Base-by-base conservation (phyloP, 2,113 vertebrate genomes). In the Crotalus tigris region DNA sequence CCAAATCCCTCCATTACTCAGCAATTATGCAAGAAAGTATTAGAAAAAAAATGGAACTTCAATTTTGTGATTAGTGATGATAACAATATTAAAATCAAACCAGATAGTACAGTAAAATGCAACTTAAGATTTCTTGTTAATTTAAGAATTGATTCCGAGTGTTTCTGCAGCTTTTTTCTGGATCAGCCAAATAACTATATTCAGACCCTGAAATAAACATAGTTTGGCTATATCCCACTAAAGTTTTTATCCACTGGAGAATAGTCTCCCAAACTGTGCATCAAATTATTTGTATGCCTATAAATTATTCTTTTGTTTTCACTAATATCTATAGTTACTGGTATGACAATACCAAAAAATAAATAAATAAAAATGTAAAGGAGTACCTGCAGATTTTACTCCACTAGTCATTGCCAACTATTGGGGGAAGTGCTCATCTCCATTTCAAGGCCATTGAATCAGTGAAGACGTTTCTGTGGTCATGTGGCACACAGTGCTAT, bases 261-360 rank as follows among this genome's bases (percentile, higher is more conserved):
- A 86, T 58, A 61, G 87, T 81, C 44, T 69, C 61, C 51, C 1
- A 69, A 4, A 7, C 8, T 0, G 0, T 3, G 39, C 69, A 90
- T 51, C 3, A 93, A 91, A 92, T 8, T 23, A 44, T 69, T 17
- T 55, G 15, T n/a, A 58, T 92, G 91, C 49, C 57, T 87, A 44
- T 93, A 93, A 85, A 64, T 54, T 94, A 94, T 92, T 49, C 95
- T 94, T 97, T 95, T 87, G 94, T 96, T 97, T 97, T 96, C 97
- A 94, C 96, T 93, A 81, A 44, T 44, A 46, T 93, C 90, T 96
- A 95, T 95, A 96, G 97, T 97, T 97, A 97, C 96, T 39, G 95
- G 95, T 90, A 95, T 97, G 97, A 96, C 96, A 96, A 96, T 39
- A 96, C 96, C 46, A 97, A 95, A 0, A 15, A 33, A n/a, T 33